These are phyloP conservation scores for Sebastes hopkinsi DNA, from an alignment of 2,797 vertebrate species.

Conservation along the genomic window DNA sequence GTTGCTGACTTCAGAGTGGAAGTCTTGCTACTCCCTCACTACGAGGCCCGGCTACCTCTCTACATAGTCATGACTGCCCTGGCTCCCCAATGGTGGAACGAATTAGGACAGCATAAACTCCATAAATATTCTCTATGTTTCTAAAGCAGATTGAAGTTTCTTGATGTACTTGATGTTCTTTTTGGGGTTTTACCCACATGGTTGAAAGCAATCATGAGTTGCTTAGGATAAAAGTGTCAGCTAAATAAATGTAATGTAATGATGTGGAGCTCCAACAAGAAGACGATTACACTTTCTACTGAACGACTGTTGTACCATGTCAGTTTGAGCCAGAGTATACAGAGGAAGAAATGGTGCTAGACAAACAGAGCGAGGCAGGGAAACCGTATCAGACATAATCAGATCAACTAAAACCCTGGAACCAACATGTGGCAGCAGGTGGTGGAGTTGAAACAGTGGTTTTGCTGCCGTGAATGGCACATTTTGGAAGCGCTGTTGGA, in stretches of 20 bases:
- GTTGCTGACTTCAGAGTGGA: neutral
- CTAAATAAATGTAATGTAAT: no score
- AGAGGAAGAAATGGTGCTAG: neutral
- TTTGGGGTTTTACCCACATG: no score
- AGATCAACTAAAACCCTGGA: neutral
- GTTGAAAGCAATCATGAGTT: no score
- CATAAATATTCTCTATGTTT: no score
- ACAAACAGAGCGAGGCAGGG: neutral
- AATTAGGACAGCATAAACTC: no score
- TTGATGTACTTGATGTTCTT: no score
- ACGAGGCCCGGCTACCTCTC: accelerated
- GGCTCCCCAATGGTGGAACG: no score
- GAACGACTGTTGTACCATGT: neutral
- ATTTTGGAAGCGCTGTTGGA: neutral
- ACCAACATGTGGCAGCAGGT: neutral
- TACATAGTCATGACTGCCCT: no score
- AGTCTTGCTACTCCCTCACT: no score
- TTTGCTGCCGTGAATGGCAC: neutral
- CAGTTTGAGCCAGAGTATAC: neutral
- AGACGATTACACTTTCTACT: neutral
- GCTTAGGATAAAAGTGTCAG: no score
- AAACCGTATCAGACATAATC: neutral
- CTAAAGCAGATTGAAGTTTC: no score
- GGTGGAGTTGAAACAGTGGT: neutral
- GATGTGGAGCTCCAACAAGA: neutral